phyloP scores from a whole-genome alignment of 2,797 vertebrate species.

The Sciaenops ocellatus region DNA sequence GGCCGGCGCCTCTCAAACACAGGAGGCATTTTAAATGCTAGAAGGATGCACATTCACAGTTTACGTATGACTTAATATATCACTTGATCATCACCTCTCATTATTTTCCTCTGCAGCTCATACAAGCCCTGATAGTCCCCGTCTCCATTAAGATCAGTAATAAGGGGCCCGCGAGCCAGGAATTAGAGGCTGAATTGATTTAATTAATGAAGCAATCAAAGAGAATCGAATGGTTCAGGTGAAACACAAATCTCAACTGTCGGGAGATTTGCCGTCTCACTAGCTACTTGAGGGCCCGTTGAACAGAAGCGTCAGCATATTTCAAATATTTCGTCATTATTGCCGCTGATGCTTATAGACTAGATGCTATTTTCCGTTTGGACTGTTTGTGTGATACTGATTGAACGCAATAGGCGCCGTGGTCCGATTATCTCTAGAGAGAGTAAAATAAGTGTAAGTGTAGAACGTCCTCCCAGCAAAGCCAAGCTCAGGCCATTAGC shows the following conservation, averaged over 20 bases:
- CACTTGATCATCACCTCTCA: constrained; percentile 30
- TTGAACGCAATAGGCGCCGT: constrained; percentile 12
- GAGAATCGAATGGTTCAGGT: constrained; percentile 46
- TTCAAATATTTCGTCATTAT: constrained; percentile 56
- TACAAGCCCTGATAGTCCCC: constrained; percentile 11
- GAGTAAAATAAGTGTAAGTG: constrained; percentile 29
- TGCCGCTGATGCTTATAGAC: constrained; percentile 9
- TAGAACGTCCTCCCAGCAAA: constrained; percentile 38
- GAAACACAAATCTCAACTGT: constrained; percentile 43
- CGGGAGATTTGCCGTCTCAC: constrained; percentile 31
- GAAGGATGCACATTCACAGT: constrained; percentile 10
- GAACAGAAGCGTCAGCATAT: constrained; percentile 17
- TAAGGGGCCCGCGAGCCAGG: constrained; percentile 28
- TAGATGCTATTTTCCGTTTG: neutral
- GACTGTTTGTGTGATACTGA: constrained; percentile 25
- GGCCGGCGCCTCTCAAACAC: constrained; percentile 43
- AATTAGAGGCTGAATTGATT: constrained; percentile 55
- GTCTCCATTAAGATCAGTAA: constrained; percentile 51
- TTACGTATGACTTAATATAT: constrained; percentile 18
- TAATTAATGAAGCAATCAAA: constrained; percentile 62
- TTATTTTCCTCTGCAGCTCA: constrained; percentile 10
- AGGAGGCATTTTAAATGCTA: constrained; percentile 50
- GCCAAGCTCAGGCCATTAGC: constrained; percentile 41
- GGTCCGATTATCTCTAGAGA: constrained; percentile 25
- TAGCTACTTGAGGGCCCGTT: neutral